These are phyloP conservation scores for Laothoe populi DNA, from an alignment of 2,888 invertebrate species.

Conservation along the genomic window DNA sequence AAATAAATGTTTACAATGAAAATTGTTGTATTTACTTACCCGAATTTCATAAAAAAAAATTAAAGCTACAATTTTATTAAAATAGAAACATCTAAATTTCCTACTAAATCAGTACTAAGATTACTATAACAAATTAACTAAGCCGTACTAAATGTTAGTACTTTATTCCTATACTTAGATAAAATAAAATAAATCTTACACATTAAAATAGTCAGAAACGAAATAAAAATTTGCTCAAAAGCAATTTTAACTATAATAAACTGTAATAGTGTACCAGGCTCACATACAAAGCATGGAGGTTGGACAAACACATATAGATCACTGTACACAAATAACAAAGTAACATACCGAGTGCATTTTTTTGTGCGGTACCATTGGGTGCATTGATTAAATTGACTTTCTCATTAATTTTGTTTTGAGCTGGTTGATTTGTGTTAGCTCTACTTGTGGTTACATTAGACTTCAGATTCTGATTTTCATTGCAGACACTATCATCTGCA, in stretches of 20 bases:
- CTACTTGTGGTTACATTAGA: conserved; percentile 64
- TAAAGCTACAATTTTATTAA: neutral
- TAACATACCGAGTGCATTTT: conserved; percentile 76
- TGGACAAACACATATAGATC: conserved; percentile 28
- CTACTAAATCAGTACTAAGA: no score
- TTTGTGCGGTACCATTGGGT: conserved; percentile 75
- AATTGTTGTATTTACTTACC: neutral
- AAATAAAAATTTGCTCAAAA: no score
- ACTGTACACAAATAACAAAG: conserved; percentile 32
- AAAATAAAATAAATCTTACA: no score
- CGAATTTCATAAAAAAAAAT: neutral
- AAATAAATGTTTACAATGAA: neutral
- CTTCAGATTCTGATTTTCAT: conserved; percentile 76
- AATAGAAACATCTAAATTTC: no score
- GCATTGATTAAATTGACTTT: conserved; percentile 64
- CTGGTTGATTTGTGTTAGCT: conserved; percentile 59
- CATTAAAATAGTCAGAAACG: no score
- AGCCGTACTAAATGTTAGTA: no score
- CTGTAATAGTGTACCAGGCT: conserved; percentile 16
- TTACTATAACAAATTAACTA: no score
- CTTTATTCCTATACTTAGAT: no score
- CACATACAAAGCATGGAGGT: conserved; percentile 15
- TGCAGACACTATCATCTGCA: conserved; percentile 80
- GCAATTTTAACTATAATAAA: neutral
- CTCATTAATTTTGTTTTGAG: conserved; percentile 69